A percentile compares a stretch with the other conserved stretches of the same genome.
phyloP scores from a whole-genome alignment of 2,888 invertebrate genomes.

The Magallana nippona region DNA sequence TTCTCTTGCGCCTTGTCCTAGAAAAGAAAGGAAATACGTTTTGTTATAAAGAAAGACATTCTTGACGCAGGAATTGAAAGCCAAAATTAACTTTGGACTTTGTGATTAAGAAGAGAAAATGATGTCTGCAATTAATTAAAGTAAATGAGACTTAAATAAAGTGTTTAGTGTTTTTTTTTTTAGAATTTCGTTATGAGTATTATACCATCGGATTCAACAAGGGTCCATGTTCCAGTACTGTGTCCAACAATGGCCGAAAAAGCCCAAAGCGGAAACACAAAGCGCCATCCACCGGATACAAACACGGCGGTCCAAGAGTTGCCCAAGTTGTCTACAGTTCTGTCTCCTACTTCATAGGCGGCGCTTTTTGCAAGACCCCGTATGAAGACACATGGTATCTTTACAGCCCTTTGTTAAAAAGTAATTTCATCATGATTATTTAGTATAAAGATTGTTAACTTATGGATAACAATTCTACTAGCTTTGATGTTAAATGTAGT shows the following conservation, averaged over 20 bases:
- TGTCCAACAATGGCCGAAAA: slow-evolving; percentile 50
- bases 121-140: no score
- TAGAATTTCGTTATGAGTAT: background rate
- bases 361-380: slow-evolving; percentile 39
- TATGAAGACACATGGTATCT: slow-evolving; percentile 39
- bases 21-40: background rate
- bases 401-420: slow-evolving; percentile 47
- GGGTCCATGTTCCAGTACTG: slow-evolving; percentile 55
- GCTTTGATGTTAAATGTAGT: no score
- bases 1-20: slow-evolving; percentile 37
- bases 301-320: slow-evolving; percentile 43
- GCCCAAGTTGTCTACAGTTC: background rate
- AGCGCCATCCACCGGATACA: slow-evolving; percentile 41
- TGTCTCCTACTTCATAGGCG: slow-evolving; percentile 39
- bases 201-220: slow-evolving; percentile 52
- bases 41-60: no score
- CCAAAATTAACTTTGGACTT: no score
- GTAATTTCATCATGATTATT: no score
- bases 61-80: no score
- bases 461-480: no score
- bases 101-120: no score
- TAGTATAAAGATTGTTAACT: no score
- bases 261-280: slow-evolving; percentile 45
- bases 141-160: no score
- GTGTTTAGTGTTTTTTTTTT: background rate